These are phyloP conservation scores for Lasiurus cinereus DNA, from an alignment of 2,113 vertebrate genomes.

Conservation along the genomic window DNA sequence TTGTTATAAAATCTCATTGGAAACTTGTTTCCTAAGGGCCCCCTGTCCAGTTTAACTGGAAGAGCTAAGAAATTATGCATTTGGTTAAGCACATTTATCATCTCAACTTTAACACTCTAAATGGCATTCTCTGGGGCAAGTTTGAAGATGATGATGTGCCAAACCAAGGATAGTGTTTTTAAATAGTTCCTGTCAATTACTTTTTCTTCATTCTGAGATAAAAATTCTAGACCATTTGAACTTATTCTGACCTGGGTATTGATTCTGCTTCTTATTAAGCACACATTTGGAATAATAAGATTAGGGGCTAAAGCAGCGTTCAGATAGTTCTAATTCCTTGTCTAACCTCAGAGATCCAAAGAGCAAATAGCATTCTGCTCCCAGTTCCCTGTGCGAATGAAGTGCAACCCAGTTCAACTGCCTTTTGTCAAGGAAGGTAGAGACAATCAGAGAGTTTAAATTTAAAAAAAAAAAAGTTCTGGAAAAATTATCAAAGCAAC, in stretches of 20 bases:
- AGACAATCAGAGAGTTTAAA: not conserved
- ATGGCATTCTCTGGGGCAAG: not conserved
- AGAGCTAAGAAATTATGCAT: not conserved
- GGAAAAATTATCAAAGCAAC: constrained; percentile 16
- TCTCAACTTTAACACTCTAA: not conserved
- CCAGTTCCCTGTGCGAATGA: not conserved
- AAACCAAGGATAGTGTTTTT: not conserved
- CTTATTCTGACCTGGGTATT: constrained; percentile 66
- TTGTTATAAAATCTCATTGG: not conserved
- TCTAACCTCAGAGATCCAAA: constrained; percentile 69
- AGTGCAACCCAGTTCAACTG: not conserved
- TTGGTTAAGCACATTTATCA: not conserved
- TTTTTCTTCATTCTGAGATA: constrained; percentile 41
- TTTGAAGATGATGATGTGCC: not conserved
- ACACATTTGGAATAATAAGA: constrained; percentile 69
- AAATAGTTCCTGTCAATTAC: constrained; percentile 31
- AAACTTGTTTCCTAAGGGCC: not conserved
- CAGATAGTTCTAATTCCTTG: constrained; percentile 75
- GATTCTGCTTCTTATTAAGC: constrained; percentile 77
- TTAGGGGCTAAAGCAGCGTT: constrained; percentile 45
- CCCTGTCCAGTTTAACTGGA: not conserved
- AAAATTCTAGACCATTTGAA: constrained; percentile 64
- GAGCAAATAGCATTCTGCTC: constrained; percentile 51
- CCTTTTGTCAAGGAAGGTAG: not conserved
- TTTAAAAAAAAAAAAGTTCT: not conserved